Conservation (phyloP, 2,888 invertebrate species). For the Limnephilus auricula region DNA sequence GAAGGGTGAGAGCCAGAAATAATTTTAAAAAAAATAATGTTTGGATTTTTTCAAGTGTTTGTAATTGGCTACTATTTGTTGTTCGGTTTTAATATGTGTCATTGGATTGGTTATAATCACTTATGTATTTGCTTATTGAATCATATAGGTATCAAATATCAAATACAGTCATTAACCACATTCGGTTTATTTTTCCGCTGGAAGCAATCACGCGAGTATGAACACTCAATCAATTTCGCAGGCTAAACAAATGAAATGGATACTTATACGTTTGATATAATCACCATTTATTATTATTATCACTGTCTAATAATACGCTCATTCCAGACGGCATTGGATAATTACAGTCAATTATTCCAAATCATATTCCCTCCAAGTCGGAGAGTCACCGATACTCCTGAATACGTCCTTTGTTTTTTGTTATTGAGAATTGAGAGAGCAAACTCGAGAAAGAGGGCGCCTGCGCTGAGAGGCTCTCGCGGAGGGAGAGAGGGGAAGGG, state of each 20-base stretch:
- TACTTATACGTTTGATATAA: not conserved
- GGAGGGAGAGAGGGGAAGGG: slow-evolving; percentile 66
- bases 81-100: not conserved
- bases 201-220: not conserved
- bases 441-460: slow-evolving; percentile 65
- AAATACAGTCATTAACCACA: not conserved
- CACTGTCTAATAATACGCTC: not conserved
- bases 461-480: slow-evolving; percentile 66
- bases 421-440: slow-evolving; percentile 57
- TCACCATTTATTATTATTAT: not conserved
- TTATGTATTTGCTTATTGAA: not conserved
- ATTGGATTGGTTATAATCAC: not conserved
- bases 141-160: not conserved
- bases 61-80: not conserved
- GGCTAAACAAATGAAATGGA: not conserved
- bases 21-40: no score
- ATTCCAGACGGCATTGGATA: not conserved
- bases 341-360: not conserved
- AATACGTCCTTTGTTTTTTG: slow-evolving; percentile 47
- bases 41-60: no score
- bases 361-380: not conserved
- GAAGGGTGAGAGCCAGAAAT: no score
- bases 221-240: not conserved
- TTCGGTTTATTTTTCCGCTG: not conserved
- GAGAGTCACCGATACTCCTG: slow-evolving; percentile 9